Percentiles rank a stretch among this genome's conserved stretches.
Conservation (phyloP, 1,140 invertebrate species). For the Danaus plexippus region DNA sequence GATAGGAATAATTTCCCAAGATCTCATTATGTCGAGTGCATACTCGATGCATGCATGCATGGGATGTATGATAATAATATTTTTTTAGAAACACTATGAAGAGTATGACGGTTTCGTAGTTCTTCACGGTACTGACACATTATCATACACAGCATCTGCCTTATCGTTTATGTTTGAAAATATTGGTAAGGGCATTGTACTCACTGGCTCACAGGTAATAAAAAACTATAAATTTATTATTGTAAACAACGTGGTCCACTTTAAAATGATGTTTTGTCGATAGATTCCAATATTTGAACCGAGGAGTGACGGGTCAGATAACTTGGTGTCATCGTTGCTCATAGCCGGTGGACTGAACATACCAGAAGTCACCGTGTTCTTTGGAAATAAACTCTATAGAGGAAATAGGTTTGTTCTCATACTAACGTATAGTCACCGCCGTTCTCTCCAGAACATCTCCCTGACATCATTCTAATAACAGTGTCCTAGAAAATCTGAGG, state of each 20-base stretch:
- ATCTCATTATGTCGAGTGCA: not conserved
- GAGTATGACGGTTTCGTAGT: slow-evolving; percentile 95
- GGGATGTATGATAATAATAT: too few relatives aligned
- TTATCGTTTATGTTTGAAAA: slow-evolving; percentile 98
- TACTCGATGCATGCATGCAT: too few relatives aligned
- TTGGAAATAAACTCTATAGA: slow-evolving; percentile 89
- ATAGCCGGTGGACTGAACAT: slow-evolving; percentile 93
- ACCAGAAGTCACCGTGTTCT: slow-evolving; percentile 95
- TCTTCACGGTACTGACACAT: slow-evolving; percentile 96
- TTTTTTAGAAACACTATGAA: slow-evolving; percentile 81
- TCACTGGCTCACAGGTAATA: slow-evolving; percentile 89
- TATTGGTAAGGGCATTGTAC: slow-evolving; percentile 93
- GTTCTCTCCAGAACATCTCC: too few relatives aligned
- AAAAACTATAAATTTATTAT: slow-evolving; percentile 25
- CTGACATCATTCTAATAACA: too few relatives aligned
- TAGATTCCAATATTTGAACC: slow-evolving; percentile 94
- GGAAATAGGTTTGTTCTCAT: slow-evolving; percentile 80
- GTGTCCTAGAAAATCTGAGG: too few relatives aligned
- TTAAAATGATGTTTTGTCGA: too few relatives aligned
- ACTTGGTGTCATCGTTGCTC: slow-evolving; percentile 91
- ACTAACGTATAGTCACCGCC: too few relatives aligned
- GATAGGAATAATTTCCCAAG: not conserved
- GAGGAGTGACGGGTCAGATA: slow-evolving; percentile 92
- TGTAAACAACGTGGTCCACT: slow-evolving; percentile 12
- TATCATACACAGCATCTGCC: slow-evolving; percentile 95